Percentiles rank a stretch among this genome's conserved stretches.
Conservation (phyloP, 2,113 vertebrate species). For the Petaurus breviceps region DNA sequence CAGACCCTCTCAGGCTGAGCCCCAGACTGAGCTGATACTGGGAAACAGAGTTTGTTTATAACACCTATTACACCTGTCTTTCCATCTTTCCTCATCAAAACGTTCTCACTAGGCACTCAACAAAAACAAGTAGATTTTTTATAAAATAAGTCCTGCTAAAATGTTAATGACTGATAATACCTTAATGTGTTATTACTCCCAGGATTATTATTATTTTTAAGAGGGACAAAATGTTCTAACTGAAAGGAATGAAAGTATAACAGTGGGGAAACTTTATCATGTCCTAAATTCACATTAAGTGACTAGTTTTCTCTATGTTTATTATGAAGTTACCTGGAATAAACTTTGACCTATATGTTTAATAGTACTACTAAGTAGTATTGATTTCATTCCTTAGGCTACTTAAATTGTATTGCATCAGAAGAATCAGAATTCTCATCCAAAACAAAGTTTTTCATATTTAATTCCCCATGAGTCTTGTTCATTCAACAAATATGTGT, state of each 20-base stretch:
- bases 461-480: background rate
- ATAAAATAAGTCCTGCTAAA: background rate
- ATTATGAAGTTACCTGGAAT: background rate
- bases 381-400: background rate
- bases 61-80: background rate
- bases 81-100: background rate
- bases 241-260: background rate
- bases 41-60: too few species aligned
- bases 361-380: conserved; percentile 34
- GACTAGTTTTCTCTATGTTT: background rate
- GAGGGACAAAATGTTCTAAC: background rate
- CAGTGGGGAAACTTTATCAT: background rate
- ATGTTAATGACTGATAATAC: background rate
- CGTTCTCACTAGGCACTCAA: background rate
- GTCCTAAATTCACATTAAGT: background rate
- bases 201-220: background rate
- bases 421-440: background rate
- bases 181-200: background rate
- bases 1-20: too few species aligned
- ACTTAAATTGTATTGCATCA: background rate
- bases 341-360: background rate
- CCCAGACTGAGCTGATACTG: too few species aligned
- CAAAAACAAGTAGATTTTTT: background rate
- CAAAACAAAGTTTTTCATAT: background rate
- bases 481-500: too few species aligned